Base-by-base conservation (phyloP, 2,113 vertebrate genomes). In the Otocyon megalotis region DNA sequence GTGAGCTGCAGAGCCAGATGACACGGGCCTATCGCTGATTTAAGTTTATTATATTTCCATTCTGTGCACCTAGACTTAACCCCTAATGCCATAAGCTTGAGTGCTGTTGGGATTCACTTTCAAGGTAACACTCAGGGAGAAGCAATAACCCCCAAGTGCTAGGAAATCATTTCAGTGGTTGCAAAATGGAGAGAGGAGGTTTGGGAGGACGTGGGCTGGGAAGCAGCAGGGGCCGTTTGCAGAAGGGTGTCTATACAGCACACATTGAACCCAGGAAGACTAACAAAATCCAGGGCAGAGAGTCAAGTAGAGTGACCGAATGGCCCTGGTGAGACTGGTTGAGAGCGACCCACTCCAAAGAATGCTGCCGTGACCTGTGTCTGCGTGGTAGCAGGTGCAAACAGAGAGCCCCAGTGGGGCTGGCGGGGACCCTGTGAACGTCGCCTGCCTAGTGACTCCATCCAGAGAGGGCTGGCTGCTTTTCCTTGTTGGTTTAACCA, bases 271-370 rank as follows among this genome's bases (percentile, higher is more conserved):
- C 37, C 8, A 1, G 17, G 32, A 15, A 81, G 43, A 62, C 5
- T 0, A 50, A 13, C 26, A 48, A 3, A 48, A 0, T 9, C n/a
- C 3, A 0, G 67, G 10, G 53, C 3, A 14, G 28, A 74, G 11
- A 43, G 48, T 15, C 1, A n/a, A 11, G 28, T 3, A 2, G 53
- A 9, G 19, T 20, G 13, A 30, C 50, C 8, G 32, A 30, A 16
- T 0, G 1, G 15, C 5, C 24, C 0, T 0, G 10, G 22, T 1
- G 13, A 43, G 53, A 4, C 0, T 1, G 8, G 11, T 9, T 8
- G 53, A 89, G 35, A 22, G 15, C 3, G 0, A 15, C 74, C 5
- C 30, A 0, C 53, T 16, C 0, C 10, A 24, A 22, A 30, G 26
- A 17, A n/a, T 1, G 35, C 35, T 24, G 2, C 43, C 1, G 4